Percentiles rank a stretch among this genome's conserved stretches.
phyloP scores from a whole-genome alignment of 2,113 vertebrate genomes.

The Apaloderma vittatum region DNA sequence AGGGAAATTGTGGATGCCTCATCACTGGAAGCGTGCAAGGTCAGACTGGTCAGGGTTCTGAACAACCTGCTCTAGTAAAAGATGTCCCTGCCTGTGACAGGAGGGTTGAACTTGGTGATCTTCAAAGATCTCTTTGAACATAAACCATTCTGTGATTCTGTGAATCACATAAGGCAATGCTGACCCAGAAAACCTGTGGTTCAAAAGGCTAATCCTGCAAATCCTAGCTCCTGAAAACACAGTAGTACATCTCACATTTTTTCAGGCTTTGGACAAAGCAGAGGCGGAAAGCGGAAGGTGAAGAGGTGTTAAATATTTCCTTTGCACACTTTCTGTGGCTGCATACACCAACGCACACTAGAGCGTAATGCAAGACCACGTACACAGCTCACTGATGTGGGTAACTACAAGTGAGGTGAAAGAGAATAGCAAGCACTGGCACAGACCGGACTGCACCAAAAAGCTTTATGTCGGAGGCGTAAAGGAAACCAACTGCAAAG shows the following conservation, averaged over 20 bases:
- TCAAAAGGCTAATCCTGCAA: background rate
- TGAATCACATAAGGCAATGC: background rate
- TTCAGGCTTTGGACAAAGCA: background rate
- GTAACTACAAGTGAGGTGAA: background rate
- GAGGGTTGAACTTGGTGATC: accelerated
- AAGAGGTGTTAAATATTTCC: slow-evolving; percentile 9
- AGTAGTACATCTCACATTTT: background rate
- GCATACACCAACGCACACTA: background rate
- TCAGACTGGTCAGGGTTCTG: background rate
- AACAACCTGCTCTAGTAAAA: background rate
- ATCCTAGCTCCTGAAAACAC: background rate
- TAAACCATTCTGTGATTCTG: background rate
- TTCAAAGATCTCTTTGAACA: background rate
- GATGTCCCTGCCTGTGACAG: accelerated
- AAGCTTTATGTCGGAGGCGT: background rate
- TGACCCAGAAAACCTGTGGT: background rate
- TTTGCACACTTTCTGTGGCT: background rate
- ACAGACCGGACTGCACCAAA: background rate
- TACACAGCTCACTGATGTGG: slow-evolving; percentile 24
- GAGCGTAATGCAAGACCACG: background rate
- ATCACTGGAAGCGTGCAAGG: background rate
- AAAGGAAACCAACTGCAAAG: background rate
- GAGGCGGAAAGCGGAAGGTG: background rate
- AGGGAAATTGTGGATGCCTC: background rate
- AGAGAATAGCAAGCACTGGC: background rate